Base-by-base conservation (phyloP, 2,113 vertebrate species). In the Rhagologus leucostigma region DNA sequence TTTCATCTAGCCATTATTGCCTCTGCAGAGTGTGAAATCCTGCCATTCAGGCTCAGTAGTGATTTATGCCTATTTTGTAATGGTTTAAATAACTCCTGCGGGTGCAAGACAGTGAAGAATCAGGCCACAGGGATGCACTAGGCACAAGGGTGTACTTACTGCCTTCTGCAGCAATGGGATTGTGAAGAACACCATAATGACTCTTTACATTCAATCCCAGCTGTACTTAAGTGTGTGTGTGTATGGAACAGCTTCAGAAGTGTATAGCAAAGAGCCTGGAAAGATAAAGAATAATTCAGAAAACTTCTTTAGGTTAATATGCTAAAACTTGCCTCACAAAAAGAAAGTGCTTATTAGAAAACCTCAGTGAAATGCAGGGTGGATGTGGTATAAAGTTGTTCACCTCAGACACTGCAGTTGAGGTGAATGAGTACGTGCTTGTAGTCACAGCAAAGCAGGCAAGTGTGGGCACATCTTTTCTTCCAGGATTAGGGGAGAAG, bases 71-170 rank as follows among this genome's bases (percentile, higher is more conserved):
- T 49, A 29, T 94, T 91, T 87, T 80, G 33, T 53, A 91, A 74
- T 32, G 53, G 73, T 82, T 94, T 94, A 94, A 96, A 74, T 89
- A 95, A 76, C 64, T 89, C 85, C 56, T 2, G 3, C 35, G 75
- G 64, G 56, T 84, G 56, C 53, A 81, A 93, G 85, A 75, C 60
- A 63, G 56, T 90, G 85, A 96, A 89, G 95, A 90, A 95, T 92
- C 4, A 1, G 90, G 64, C 71, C 64, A 26, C 56, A 39, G 92
- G 87, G 90, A 93, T 78, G 56, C 73, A 57, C 60, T 81, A 90
- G 69, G 52, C 92, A 92, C 83, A 65, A 96, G 90, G 73, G 88
- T 93, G 83, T 89, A 78, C 88, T 96, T 93, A 90, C 53, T 84
- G 76, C 83, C 76, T 78, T 49, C 19, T 53, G 56, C 44, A 49